Percentiles rank a stretch among this genome's conserved stretches.
Conservation (phyloP, 2,888 invertebrate species). For the Tipula helvola region DNA sequence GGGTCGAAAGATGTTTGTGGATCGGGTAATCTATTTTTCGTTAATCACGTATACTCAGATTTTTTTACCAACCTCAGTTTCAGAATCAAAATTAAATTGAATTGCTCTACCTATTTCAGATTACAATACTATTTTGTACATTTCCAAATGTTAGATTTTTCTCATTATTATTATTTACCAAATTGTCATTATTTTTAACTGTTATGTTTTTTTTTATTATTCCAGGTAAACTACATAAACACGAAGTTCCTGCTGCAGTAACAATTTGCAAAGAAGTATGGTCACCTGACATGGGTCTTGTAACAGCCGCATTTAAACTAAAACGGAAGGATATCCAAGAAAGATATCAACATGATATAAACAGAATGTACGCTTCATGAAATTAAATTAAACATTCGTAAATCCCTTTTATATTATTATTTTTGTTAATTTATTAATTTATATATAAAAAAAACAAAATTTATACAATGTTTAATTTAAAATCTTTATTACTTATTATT, state of each 20-base stretch:
- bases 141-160: not conserved
- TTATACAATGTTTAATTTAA: not conserved
- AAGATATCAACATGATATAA: constrained; percentile 82
- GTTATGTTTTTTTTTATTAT: constrained; percentile 12
- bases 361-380: constrained; percentile 90
- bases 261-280: constrained; percentile 85
- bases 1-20: not conserved
- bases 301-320: constrained; percentile 96
- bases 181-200: not conserved
- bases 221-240: constrained; percentile 77
- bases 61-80: too few relatives aligned
- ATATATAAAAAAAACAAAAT: not conserved
- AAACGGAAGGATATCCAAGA: constrained; percentile 94
- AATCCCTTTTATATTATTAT: not conserved
- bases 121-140: too few relatives aligned
- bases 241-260: constrained; percentile 83
- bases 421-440: not conserved
- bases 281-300: constrained; percentile 95
- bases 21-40: not conserved
- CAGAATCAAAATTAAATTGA: too few relatives aligned
- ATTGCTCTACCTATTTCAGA: too few relatives aligned
- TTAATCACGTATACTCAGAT: too few relatives aligned
- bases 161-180: not conserved
- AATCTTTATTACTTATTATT: not conserved
- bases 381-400: constrained; percentile 25